These are phyloP conservation scores for Rhinogobio ventralis DNA, from an alignment of 2,797 vertebrate genomes.

Conservation along the genomic window DNA sequence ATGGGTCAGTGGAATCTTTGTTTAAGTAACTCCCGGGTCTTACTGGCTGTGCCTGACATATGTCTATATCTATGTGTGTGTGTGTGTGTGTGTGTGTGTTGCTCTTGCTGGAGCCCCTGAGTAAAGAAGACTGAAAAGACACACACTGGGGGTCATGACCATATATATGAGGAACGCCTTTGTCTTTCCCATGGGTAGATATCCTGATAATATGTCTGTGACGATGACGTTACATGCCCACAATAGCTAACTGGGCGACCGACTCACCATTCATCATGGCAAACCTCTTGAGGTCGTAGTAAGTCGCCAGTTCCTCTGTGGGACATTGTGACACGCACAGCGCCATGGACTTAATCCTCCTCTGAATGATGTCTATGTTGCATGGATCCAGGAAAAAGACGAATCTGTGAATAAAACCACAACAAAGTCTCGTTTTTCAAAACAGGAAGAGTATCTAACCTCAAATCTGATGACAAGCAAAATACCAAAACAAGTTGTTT, in stretches of 20 bases:
- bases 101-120: conserved; percentile 26
- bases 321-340: conserved; percentile 94
- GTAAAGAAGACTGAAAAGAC: conserved; percentile 41
- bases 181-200: conserved; percentile 43
- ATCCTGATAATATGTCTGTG: conserved; percentile 51
- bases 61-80: conserved; percentile 21
- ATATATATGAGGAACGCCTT: conserved; percentile 31
- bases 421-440: background rate
- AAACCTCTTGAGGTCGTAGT: conserved; percentile 90
- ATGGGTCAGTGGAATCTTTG: conserved; percentile 68
- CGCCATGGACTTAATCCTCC: conserved; percentile 91
- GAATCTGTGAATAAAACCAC: conserved; percentile 77
- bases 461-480: conserved; percentile 28
- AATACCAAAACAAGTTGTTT: conserved; percentile 4
- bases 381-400: conserved; percentile 98
- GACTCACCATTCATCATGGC: conserved; percentile 90
- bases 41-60: conserved; percentile 20
- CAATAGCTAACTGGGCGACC: background rate
- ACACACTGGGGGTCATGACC: conserved; percentile 33
- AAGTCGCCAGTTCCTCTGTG: conserved; percentile 83
- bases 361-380: conserved; percentile 92
- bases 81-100: conserved; percentile 38
- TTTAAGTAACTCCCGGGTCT: conserved; percentile 54
- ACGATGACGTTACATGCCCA: conserved; percentile 33
- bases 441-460: background rate